Conservation (phyloP, 1,140 invertebrate genomes). For the Antheraea mylitta region DNA sequence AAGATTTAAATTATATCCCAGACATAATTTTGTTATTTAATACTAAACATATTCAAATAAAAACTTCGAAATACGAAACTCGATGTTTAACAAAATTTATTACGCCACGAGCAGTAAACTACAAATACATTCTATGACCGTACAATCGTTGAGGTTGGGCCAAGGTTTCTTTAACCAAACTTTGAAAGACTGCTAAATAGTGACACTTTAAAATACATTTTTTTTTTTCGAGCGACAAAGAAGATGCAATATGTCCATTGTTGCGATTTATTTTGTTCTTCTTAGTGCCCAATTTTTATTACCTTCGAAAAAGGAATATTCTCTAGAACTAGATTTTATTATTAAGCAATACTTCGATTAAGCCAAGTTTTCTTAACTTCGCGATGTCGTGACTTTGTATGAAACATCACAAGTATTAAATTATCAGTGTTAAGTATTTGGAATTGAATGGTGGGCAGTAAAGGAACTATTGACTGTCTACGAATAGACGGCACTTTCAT, state of each 20-base stretch:
- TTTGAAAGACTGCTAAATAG: not conserved
- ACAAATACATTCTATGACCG: constrained; percentile 14
- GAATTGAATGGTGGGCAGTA: constrained; percentile 36
- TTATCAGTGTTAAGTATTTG: not conserved
- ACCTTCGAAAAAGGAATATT: too few species aligned
- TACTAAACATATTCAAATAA: constrained; percentile 15
- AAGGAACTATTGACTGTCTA: constrained; percentile 35
- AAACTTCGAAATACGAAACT: constrained; percentile 17
- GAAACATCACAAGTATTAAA: too few species aligned
- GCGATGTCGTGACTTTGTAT: too few species aligned
- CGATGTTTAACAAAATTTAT: constrained; percentile 18
- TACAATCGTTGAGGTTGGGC: constrained; percentile 18
- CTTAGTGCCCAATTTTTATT: not conserved
- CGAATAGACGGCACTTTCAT: constrained; percentile 34
- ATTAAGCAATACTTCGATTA: not conserved
- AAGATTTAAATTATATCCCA: not conserved
- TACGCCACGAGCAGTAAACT: constrained; percentile 13
- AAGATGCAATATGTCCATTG: too few species aligned
- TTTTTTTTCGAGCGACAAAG: not conserved
- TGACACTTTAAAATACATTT: not conserved
- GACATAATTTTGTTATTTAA: not conserved
- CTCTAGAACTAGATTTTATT: not conserved
- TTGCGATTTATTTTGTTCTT: not conserved
- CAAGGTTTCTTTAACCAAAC: constrained; percentile 16
- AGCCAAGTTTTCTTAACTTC: not conserved